A percentile compares a stretch with the other conserved stretches of the same genome.
Evolutionary conservation across 37 sponge, comb jelly and placozoan genomes (phyloP).

Genomic region (Eunapius fragilis): DNA sequence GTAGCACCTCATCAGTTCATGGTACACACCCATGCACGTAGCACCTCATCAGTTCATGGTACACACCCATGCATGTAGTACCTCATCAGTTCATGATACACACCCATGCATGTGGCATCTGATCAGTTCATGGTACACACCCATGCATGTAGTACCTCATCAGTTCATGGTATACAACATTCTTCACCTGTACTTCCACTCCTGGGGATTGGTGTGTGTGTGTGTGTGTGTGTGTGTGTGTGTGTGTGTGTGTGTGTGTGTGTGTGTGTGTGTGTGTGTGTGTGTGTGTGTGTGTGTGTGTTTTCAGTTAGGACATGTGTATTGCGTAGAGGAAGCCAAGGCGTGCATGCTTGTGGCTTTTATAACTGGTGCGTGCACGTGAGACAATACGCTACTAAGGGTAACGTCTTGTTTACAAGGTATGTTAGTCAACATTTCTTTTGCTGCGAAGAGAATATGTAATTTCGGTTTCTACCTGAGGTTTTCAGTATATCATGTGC

Average conservation of each 20-base stretch:
- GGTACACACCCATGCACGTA: too few species aligned
- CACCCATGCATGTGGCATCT: not conserved
- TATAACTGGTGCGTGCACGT: too few species aligned
- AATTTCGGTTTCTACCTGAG: not conserved
- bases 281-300: not conserved
- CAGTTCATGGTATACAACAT: constrained; percentile 42
- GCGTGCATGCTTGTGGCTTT: too few species aligned
- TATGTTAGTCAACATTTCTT: not conserved
- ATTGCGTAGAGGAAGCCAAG: too few species aligned
- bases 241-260: not conserved
- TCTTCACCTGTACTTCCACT: constrained; percentile 37
- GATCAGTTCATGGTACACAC: too few species aligned
- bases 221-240: not conserved
- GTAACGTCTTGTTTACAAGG: not conserved
- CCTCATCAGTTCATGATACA: too few species aligned
- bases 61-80: not conserved
- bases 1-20: not conserved
- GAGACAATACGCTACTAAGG: too few species aligned
- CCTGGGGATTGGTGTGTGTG: constrained; percentile 6
- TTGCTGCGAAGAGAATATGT: not conserved
- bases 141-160: not conserved
- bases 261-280: not conserved
- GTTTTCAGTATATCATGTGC: not conserved
- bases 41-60: constrained; percentile 7
- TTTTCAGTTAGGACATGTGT: too few species aligned